Evolutionary conservation across 2,888 invertebrate species (phyloP).

Genomic region (Auanema sp.): DNA sequence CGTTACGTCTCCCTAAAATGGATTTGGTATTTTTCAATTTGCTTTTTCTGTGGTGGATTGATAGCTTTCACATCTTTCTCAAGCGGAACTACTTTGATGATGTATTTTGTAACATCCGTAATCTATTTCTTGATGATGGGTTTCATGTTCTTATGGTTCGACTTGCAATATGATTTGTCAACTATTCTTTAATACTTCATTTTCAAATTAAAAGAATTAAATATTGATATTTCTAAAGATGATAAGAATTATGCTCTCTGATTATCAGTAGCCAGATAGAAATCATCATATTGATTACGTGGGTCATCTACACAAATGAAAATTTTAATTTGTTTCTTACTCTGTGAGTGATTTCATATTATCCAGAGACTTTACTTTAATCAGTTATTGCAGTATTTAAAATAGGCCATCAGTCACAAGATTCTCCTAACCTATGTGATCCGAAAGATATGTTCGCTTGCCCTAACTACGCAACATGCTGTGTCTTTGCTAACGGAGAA

Average conservation of each 20-base stretch:
- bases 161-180: constrained; percentile 60
- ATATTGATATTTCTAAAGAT: constrained; percentile 18
- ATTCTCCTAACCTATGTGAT: constrained; percentile 39
- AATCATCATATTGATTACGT: background rate
- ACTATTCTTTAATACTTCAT: constrained; percentile 37
- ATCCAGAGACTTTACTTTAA: no score
- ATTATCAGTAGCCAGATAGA: background rate
- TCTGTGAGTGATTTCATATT: no score
- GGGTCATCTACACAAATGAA: background rate
- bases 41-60: constrained; percentile 45
- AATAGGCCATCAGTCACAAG: background rate
- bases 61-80: constrained; percentile 45
- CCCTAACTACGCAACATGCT: constrained; percentile 36
- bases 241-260: constrained; percentile 1
- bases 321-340: constrained; percentile 7
- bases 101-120: constrained; percentile 47
- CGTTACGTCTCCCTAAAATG: constrained; percentile 58
- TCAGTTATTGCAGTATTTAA: background rate
- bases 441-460: constrained; percentile 35
- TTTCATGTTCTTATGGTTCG: constrained; percentile 58
- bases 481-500: constrained; percentile 29
- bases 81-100: constrained; percentile 32
- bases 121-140: constrained; percentile 50
- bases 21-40: constrained; percentile 41
- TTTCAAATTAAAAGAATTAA: background rate